Base-by-base conservation (phyloP, 2,888 invertebrate species). In the Bedellia somnulentella region DNA sequence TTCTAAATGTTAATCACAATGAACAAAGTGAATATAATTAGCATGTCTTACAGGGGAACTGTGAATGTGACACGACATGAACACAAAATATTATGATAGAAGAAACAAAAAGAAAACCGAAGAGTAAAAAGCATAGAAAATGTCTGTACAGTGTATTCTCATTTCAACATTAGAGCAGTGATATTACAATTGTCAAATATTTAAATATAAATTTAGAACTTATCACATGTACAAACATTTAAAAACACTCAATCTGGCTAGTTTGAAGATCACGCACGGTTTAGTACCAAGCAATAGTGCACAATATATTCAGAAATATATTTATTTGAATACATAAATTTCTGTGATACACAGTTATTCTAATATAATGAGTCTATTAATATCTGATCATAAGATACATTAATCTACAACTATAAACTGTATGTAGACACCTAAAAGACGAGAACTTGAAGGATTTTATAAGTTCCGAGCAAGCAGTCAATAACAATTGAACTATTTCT, bases 21-120 rank as follows among this genome's bases (percentile, higher is more conserved):
- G 35, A 29, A 42, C 33, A 37, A 35, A 39, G 35, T 37, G 4
- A 16, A 16, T 5, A 23, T 14, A 4, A 6, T 29, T 18, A 16
- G 33, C 33, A 37, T 34, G 49, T 59, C 68, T 70, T 70, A 71
- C 73, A 71, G 67, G 57, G 64, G 46, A 71, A 70, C 71, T 71
- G 71, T 64, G 70, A 60, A 8, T 6, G 17, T 25, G 24, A 9
- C n/a, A 15, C 11, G 10, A 30, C 15, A 23, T 11, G 2, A 10
- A 29, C 13, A 21, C n/a, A 12, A 24, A 24, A 2, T 6, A 26
- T 17, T 16, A 9, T 27, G 11, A 15, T n/a, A n/a, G n/a, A n/a
- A n/a, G n/a, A n/a, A n/a, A n/a, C n/a, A n/a, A n/a, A n/a, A n/a
- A n/a, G n/a, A n/a, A n/a, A n/a, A n/a, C n/a, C n/a, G n/a, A n/a